Base-by-base conservation (phyloP, 2,797 vertebrate genomes). In the Brachyalestes nurse region DNA sequence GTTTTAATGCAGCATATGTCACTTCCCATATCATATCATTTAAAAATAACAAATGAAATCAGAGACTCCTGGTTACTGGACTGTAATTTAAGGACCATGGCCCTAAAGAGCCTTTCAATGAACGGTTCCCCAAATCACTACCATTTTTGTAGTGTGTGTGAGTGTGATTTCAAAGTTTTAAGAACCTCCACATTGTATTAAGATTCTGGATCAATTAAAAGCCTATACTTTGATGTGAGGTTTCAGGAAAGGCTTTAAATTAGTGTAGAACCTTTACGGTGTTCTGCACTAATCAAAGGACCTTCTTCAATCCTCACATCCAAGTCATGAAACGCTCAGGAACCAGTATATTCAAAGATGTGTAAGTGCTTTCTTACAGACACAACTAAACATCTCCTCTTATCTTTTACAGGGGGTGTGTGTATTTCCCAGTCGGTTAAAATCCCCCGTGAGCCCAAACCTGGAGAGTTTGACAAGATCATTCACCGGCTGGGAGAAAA, bases 381-480 rank as follows among this genome's bases (percentile, higher is more conserved):
- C 14, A 0, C 16, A 42, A 71, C 7, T 57, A 72, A 64, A 34
- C 49, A 58, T 73, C 6, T 85, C n/a, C 9, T 61, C 66, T 78
- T 73, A 28, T 77, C 21, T 38, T 65, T 71, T 34, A 47, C 90
- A 99, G 98, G 98, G 1, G 95, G 95, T 0, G 95, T 99, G 70
- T 99, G 98, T 55, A 96, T 99, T 75, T 97, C 97, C 47, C 97
- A 99, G 89, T 98, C 97, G 0, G 96, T 99, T 84, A 99, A 99
- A 94, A 99, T 99, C 82, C 98, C 97, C 0, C 93, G 98, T 74
- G 98, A 99, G 86, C 96, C 98, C 55, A 98, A 96, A 86, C 84
- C 88, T 0, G 96, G 94, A n/a, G 97, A 97, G 91, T 99, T 97
- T 5, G 97, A 98, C 93, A 99, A 98, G 93, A 94, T 99, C 89